phyloP scores from a whole-genome alignment of 2,113 vertebrate species.

The Noctilio leporinus region DNA sequence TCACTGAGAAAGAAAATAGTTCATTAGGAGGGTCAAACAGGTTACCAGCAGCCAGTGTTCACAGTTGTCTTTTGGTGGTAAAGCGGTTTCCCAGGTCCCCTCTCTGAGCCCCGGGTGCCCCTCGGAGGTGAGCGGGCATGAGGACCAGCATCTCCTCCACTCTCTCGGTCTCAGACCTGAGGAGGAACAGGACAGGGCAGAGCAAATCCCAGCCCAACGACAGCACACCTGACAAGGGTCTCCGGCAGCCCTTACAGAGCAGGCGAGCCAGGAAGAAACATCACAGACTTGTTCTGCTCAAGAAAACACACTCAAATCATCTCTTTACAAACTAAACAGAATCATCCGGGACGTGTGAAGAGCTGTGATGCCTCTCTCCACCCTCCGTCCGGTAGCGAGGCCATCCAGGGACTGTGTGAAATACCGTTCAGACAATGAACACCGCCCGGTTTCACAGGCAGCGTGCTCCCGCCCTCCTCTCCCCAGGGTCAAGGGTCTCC shows the following conservation, averaged over 20 bases:
- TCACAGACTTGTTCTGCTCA: background rate
- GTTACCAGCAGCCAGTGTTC: background rate
- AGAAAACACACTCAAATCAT: background rate
- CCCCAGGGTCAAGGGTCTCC: background rate
- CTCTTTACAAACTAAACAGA: background rate
- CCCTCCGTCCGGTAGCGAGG: background rate
- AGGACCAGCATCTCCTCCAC: background rate
- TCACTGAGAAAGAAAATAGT: conserved; percentile 87
- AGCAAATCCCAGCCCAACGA: background rate
- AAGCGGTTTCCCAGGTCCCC: background rate
- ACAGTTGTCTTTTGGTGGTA: background rate
- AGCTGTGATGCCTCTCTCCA: background rate
- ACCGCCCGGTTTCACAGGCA: background rate
- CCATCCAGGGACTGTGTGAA: background rate
- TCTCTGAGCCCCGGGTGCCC: background rate
- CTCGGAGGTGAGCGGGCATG: background rate
- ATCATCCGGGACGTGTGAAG: background rate
- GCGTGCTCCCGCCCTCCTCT: background rate
- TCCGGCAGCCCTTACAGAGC: background rate
- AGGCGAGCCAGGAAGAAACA: background rate
- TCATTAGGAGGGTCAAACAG: conserved; percentile 55
- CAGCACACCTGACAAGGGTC: background rate
- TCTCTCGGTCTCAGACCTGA: background rate
- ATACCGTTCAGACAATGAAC: background rate
- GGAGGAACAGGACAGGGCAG: too few relatives aligned